Percentiles rank a stretch among this genome's conserved stretches.
These are phyloP conservation scores for Phyllopteryx taeniolatus DNA, from an alignment of 2,113 vertebrate species.

Conservation along the genomic window DNA sequence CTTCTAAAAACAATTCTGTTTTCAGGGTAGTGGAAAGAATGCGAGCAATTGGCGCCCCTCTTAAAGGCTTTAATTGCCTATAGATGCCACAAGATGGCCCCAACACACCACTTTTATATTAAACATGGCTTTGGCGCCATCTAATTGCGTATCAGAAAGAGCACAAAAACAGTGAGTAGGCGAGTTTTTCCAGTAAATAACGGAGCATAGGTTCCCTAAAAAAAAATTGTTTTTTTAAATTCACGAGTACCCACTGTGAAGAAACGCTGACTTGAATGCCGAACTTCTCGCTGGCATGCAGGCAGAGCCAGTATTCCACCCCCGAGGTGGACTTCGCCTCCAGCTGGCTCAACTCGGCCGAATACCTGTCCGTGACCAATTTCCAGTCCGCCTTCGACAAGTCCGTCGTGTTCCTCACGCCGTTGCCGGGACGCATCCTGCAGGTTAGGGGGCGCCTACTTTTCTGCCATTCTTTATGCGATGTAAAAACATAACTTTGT, in stretches of 20 bases:
- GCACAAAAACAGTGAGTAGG: too few species aligned
- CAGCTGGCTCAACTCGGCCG: constrained; percentile 54
- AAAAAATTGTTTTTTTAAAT: too few species aligned
- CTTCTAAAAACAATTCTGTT: too few species aligned
- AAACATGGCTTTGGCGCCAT: too few species aligned
- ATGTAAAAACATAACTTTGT: background rate
- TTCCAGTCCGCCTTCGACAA: constrained; percentile 57
- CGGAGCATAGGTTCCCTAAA: too few species aligned
- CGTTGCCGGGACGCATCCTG: constrained; percentile 63
- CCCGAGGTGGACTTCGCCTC: constrained; percentile 46
- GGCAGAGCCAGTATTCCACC: constrained; percentile 55
- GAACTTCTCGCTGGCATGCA: constrained; percentile 18
- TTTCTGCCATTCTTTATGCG: background rate
- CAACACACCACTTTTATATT: too few species aligned
- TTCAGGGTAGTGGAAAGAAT: too few species aligned
- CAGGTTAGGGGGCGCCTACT: constrained; percentile 10
- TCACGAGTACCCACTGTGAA: background rate
- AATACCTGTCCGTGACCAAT: constrained; percentile 50
- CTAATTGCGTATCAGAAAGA: too few species aligned
- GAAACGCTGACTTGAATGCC: background rate
- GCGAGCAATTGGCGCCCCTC: background rate
- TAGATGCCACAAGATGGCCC: too few species aligned
- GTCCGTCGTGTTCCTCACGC: constrained; percentile 40
- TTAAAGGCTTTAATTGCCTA: too few species aligned
- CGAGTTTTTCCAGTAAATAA: too few species aligned